These are phyloP conservation scores for Drosophila birchii DNA, from an alignment of 2,888 invertebrate genomes.

Conservation along the genomic window DNA sequence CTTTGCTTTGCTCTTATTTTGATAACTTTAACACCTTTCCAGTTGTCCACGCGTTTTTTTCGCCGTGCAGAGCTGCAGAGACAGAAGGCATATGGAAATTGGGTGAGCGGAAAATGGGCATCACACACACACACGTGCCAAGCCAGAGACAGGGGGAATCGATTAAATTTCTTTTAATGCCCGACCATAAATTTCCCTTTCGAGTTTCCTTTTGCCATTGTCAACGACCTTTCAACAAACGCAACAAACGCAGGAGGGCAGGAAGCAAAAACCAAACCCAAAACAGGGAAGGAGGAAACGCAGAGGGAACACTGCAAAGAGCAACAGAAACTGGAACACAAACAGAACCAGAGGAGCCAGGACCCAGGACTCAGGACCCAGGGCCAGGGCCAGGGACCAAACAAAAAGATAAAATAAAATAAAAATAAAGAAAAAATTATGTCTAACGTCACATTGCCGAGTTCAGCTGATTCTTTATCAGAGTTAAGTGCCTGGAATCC, in stretches of 20 bases:
- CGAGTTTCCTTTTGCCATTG: slow-evolving; percentile 60
- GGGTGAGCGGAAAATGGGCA: slow-evolving; percentile 14
- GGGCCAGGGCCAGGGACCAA: slow-evolving; percentile 4
- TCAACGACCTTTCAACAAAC: slow-evolving; percentile 40
- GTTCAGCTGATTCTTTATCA: slow-evolving; percentile 64
- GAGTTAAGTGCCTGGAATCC: slow-evolving; percentile 60
- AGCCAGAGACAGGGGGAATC: slow-evolving; percentile 52
- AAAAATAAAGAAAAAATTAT: slow-evolving; percentile 60
- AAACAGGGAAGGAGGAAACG: background rate
- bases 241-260: slow-evolving; percentile 8
- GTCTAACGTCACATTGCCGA: slow-evolving; percentile 62
- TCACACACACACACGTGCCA: slow-evolving; percentile 44
- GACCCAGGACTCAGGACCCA: background rate
- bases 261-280: slow-evolving; percentile 1
- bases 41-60: background rate
- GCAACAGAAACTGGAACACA: slow-evolving; percentile 36
- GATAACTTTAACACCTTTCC: background rate
- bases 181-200: slow-evolving; percentile 73
- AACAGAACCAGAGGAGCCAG: slow-evolving; percentile 9
- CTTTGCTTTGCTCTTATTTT: background rate
- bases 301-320: slow-evolving; percentile 12
- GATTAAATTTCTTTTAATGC: slow-evolving; percentile 76
- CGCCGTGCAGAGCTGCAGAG: slow-evolving; percentile 8
- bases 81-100: slow-evolving; percentile 41
- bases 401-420: slow-evolving; percentile 18